Conservation (phyloP, 1,140 invertebrate genomes). For the Bombus superbus region DNA sequence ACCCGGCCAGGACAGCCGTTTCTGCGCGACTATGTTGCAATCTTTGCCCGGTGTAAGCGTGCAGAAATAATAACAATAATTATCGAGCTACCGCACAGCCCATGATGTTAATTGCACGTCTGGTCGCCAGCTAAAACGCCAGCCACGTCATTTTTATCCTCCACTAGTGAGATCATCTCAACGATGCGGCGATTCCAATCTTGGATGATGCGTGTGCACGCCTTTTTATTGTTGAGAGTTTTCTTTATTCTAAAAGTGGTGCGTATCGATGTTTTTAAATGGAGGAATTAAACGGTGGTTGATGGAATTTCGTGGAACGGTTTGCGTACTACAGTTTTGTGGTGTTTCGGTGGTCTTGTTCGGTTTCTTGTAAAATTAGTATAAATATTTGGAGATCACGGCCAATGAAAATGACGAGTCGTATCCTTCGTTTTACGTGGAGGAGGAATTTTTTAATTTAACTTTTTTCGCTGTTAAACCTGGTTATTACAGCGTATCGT, state of each 20-base stretch:
- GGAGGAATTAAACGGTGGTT: background rate
- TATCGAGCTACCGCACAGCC: slow-evolving; percentile 50
- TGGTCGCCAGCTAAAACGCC: background rate
- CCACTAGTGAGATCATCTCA: background rate
- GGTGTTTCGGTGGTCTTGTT: background rate
- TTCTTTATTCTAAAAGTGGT: background rate
- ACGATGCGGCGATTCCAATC: background rate
- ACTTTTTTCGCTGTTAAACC: too few species aligned
- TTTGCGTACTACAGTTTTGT: too few species aligned
- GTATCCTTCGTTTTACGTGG: too few species aligned
- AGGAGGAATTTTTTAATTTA: too few species aligned
- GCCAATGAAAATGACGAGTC: too few species aligned
- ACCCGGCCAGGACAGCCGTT: slow-evolving; percentile 38
- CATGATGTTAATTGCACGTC: slow-evolving; percentile 52
- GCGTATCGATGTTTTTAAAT: too few species aligned
- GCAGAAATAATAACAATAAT: slow-evolving; percentile 63
- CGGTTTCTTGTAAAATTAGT: background rate
- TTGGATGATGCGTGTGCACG: background rate
- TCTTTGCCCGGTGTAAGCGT: background rate
- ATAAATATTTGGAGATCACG: too few species aligned
- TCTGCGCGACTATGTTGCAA: slow-evolving; percentile 42
- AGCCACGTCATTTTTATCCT: slow-evolving; percentile 12
- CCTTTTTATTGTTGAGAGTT: background rate
- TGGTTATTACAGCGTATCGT: too few species aligned
- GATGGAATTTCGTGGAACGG: background rate